phyloP scores from a whole-genome alignment of 2,888 invertebrate genomes.

The Drosophila maculinotata region DNA sequence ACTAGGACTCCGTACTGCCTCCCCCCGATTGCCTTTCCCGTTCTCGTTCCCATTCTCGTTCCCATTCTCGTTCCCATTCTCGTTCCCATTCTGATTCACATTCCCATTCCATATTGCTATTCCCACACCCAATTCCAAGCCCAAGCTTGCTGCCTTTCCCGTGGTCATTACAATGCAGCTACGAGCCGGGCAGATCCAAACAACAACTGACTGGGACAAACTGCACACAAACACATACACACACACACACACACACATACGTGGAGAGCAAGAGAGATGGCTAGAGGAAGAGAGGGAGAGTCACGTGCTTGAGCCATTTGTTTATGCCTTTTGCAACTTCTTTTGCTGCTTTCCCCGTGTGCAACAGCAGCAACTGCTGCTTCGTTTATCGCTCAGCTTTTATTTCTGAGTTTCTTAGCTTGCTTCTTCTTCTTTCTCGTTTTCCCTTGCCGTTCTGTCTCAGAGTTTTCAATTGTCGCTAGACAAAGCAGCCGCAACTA shows the following conservation, averaged over 20 bases:
- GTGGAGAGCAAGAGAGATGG: neutral
- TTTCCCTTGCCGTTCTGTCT: slow-evolving; percentile 22
- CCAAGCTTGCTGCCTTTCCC: slow-evolving; percentile 19
- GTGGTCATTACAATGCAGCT: slow-evolving; percentile 56
- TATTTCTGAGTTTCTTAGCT: slow-evolving; percentile 26
- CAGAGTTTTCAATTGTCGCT: slow-evolving; percentile 46
- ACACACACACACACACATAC: neutral
- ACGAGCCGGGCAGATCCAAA: slow-evolving; percentile 15
- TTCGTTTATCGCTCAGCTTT: slow-evolving; percentile 35
- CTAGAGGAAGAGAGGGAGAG: slow-evolving; percentile 3
- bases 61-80: neutral
- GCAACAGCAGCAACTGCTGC: slow-evolving; percentile 15
- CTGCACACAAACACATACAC: slow-evolving; percentile 1
- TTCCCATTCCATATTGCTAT: neutral
- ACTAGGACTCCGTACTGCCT: slow-evolving; percentile 27
- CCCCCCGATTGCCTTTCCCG: slow-evolving; percentile 21
- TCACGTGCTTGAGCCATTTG: slow-evolving; percentile 71
- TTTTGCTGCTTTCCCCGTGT: neutral
- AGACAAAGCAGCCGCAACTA: slow-evolving; percentile 50
- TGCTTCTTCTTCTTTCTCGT: neutral
- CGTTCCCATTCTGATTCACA: neutral
- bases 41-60: no score
- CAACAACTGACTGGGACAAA: slow-evolving; percentile 35
- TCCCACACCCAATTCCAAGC: neutral
- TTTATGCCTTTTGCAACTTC: slow-evolving; percentile 56